These are phyloP conservation scores for Cyanoramphus novaezelandiae DNA, from an alignment of 2,113 vertebrate species.

Conservation along the genomic window DNA sequence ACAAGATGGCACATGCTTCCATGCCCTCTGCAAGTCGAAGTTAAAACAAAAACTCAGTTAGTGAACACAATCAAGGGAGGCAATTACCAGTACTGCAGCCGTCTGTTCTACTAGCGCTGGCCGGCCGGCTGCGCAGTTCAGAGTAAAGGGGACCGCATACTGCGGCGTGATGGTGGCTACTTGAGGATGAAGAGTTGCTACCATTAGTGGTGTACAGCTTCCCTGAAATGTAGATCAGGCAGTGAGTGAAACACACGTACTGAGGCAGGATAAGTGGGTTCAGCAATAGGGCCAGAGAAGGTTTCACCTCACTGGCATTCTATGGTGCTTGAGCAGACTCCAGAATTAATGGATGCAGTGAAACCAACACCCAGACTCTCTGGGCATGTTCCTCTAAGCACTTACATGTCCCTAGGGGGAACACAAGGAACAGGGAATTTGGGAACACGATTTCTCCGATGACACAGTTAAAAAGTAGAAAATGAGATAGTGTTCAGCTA, in stretches of 20 bases:
- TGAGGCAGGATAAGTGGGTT: conserved; percentile 68
- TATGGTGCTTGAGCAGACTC: not conserved
- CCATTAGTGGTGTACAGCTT: conserved; percentile 99
- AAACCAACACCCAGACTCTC: conserved; percentile 2
- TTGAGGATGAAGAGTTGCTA: conserved; percentile 98
- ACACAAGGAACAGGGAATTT: not conserved
- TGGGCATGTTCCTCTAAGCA: not conserved
- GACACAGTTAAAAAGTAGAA: not conserved
- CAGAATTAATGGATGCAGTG: not conserved
- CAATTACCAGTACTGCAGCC: conserved; percentile 99
- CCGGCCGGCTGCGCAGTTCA: conserved; percentile 94
- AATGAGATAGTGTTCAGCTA: not conserved
- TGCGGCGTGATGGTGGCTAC: conserved; percentile 95
- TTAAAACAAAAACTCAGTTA: conserved; percentile 81
- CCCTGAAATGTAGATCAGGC: conserved; percentile 91
- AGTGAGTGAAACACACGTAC: conserved; percentile 82
- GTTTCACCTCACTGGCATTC: conserved; percentile 49
- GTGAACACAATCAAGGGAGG: conserved; percentile 83
- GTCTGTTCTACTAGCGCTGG: conserved; percentile 98
- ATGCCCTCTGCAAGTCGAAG: conserved; percentile 82
- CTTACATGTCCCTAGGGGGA: not conserved
- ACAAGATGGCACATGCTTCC: conserved; percentile 85
- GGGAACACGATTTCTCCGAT: not conserved
- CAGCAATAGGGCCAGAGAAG: conserved; percentile 55
- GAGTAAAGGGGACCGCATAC: conserved; percentile 95